Evolutionary conservation across 2,888 invertebrate species (phyloP).

Genomic region (Parnassius glacialis): DNA sequence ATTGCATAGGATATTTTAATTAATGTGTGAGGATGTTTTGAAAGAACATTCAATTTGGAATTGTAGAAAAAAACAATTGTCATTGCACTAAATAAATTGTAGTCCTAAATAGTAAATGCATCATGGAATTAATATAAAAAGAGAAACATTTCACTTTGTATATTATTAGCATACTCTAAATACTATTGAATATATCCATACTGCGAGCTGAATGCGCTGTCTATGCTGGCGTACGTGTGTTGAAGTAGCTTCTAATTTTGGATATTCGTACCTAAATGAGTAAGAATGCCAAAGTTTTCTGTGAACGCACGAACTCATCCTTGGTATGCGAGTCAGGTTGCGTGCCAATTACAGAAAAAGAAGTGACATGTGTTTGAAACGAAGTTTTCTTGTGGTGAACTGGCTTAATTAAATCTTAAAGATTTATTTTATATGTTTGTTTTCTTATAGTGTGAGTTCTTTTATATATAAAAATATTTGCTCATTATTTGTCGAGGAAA

Average conservation of each 20-base stretch:
- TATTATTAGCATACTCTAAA: no score
- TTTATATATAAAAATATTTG: no score
- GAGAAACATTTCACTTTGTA: no score
- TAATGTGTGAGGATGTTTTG: no score
- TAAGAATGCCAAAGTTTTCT: conserved; percentile 23
- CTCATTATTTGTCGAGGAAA: no score
- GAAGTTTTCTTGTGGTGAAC: conserved; percentile 40
- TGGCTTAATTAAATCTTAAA: conserved; percentile 3
- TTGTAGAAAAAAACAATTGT: no score
- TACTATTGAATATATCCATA: background rate
- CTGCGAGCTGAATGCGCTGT: background rate
- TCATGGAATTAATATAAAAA: no score
- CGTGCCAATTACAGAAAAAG: conserved; percentile 53
- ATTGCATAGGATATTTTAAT: no score
- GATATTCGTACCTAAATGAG: conserved; percentile 21
- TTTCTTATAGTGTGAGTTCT: background rate
- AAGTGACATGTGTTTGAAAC: conserved; percentile 42
- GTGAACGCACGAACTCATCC: conserved; percentile 20
- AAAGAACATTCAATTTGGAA: no score
- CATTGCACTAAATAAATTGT: no score
- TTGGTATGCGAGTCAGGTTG: conserved; percentile 38
- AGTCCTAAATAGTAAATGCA: no score
- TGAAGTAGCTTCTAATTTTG: conserved; percentile 21
- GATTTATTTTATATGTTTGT: background rate
- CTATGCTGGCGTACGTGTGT: conserved; percentile 1